These are phyloP conservation scores for Rhyacichthys aspro DNA, from an alignment of 2,797 vertebrate species.

Conservation along the genomic window DNA sequence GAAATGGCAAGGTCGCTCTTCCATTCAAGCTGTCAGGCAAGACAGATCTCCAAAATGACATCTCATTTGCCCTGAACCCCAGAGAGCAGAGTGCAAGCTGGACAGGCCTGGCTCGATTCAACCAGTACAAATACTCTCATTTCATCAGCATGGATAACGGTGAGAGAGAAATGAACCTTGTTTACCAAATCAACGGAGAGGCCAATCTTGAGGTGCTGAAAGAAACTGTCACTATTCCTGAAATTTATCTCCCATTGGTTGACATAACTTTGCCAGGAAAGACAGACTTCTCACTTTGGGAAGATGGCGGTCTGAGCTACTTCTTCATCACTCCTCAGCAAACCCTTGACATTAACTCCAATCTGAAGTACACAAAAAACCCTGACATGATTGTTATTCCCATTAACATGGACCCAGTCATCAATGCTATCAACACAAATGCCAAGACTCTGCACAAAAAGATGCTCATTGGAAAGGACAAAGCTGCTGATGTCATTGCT, in stretches of 20 bases:
- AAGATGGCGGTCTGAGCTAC: slow-evolving; percentile 80
- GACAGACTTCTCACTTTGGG: slow-evolving; percentile 86
- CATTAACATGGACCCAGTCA: slow-evolving; percentile 78
- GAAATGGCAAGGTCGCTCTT: slow-evolving; percentile 85
- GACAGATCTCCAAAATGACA: slow-evolving; percentile 89
- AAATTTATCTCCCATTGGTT: slow-evolving; percentile 80
- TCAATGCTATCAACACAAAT: slow-evolving; percentile 76
- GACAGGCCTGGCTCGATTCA: slow-evolving; percentile 85
- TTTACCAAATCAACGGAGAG: slow-evolving; percentile 84
- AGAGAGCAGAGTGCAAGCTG: slow-evolving; percentile 83
- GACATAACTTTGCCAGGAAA: slow-evolving; percentile 75
- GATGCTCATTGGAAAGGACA: slow-evolving; percentile 76
- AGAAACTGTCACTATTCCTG: slow-evolving; percentile 84
- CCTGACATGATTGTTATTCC: slow-evolving; percentile 81
- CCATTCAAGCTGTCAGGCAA: slow-evolving; percentile 86
- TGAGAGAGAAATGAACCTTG: slow-evolving; percentile 78
- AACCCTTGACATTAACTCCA: slow-evolving; percentile 87
- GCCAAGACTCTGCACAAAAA: slow-evolving; percentile 74
- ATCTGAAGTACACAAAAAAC: slow-evolving; percentile 88
- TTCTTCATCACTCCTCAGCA: slow-evolving; percentile 89
- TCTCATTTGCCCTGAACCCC: slow-evolving; percentile 81
- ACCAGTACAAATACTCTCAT: slow-evolving; percentile 91
- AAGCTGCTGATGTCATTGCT: slow-evolving; percentile 71
- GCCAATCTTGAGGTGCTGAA: slow-evolving; percentile 88
- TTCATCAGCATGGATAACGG: slow-evolving; percentile 82